phyloP scores from a whole-genome alignment of 2,113 vertebrate genomes.

The Struthidea cinerea region DNA sequence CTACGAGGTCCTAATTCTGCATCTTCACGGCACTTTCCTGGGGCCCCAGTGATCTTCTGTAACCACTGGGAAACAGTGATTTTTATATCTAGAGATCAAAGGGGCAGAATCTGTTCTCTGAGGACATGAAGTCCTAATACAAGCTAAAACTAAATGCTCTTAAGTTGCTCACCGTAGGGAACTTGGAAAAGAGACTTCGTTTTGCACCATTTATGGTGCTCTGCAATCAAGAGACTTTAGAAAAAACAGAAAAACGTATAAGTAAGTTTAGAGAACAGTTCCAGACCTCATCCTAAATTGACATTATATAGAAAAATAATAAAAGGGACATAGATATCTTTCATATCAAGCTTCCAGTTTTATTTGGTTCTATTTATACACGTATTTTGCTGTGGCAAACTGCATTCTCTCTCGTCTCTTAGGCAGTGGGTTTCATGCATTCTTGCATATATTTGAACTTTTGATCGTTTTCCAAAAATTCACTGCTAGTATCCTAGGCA shows the following conservation, averaged over 20 bases:
- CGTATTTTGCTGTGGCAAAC: background rate
- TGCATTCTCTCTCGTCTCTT: conserved; percentile 9
- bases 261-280: background rate
- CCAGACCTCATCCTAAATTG: background rate
- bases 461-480: conserved; percentile 48
- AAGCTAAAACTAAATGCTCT: background rate
- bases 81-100: conserved; percentile 45
- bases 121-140: background rate
- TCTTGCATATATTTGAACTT: conserved; percentile 61
- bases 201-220: background rate
- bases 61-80: background rate
- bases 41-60: background rate
- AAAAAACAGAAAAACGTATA: background rate
- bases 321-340: background rate
- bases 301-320: background rate
- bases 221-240: background rate
- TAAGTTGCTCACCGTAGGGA: conserved; percentile 12
- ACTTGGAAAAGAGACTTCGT: conserved; percentile 22
- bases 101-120: background rate
- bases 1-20: accelerated
- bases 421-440: conserved; percentile 41
- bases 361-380: background rate
- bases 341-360: background rate
- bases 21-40: background rate
- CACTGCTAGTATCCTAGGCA: conserved; percentile 59